Base-by-base conservation (phyloP, 2,888 invertebrate species). In the Heliconius charithonia region DNA sequence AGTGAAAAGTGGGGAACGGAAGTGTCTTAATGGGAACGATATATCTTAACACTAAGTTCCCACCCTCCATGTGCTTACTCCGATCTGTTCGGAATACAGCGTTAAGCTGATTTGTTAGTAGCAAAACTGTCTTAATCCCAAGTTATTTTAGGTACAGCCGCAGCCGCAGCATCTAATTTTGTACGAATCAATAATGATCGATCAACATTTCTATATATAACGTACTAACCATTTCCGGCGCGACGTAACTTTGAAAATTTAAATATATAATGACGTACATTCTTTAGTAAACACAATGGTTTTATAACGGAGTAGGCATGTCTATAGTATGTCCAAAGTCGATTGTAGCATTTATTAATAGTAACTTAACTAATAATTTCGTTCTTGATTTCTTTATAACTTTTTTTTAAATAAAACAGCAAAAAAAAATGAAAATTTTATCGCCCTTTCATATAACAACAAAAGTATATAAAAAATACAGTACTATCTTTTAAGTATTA, bases 151-250 rank as follows among this genome's bases (percentile, higher is more conserved):
- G 75, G 16, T 25, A 16, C 62, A 59, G 51, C 76, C 56, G 74
- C 76, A 77, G 76, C 72, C 75, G 41, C 67, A 51, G n/a, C 32
- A 25, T 51, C 72, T 81, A 77, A 79, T 74, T 81, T 75, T 81
- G 70, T 75, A 80, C 67, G 51, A 72, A 77, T 81, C 77, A 32
- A 79, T 81, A 75, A 59, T 56, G 74, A 79, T 71, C 74, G 75
- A 76, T 77, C 76, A 71, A 75, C 71, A 69, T 63, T 72, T 66
- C 75, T 37, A 25, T 41, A 19, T 63, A 29, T 72, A 45, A 59
- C 25, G 59, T 41, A 27, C 32, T 7, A 37, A 56, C 51, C 27
- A 41, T 74, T 32, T 63, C 25, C 62, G 12, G 27, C 10, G 74
- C 16, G 19, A 63, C 4, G n/a, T 56, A 29, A 12, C n/a, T 59